These are phyloP conservation scores for Lasius fuliginosus DNA, from an alignment of 2,888 invertebrate species.

Conservation along the genomic window DNA sequence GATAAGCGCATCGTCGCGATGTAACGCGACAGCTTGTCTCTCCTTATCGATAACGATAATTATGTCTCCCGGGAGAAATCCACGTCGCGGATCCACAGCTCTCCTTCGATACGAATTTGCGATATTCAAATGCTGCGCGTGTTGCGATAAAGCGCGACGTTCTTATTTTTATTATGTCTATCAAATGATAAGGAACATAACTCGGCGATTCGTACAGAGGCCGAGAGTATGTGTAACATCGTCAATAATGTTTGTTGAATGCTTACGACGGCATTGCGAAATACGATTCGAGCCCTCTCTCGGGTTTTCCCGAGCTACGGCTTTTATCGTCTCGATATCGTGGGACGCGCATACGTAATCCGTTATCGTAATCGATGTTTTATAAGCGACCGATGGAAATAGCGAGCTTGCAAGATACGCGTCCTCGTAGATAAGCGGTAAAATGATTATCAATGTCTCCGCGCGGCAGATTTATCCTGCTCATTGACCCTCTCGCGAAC, in stretches of 20 bases:
- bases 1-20: constrained; percentile 34
- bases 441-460: constrained; percentile 50
- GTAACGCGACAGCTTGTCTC: neutral
- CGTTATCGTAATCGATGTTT: constrained; percentile 71
- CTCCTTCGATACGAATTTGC: neutral
- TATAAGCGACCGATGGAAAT: constrained; percentile 53
- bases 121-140: constrained; percentile 25
- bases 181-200: constrained; percentile 16
- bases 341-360: constrained; percentile 46
- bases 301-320: constrained; percentile 39
- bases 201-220: neutral
- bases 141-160: neutral
- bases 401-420: constrained; percentile 22
- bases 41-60: constrained; percentile 42
- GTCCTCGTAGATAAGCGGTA: constrained; percentile 38
- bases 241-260: constrained; percentile 11
- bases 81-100: neutral
- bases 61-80: constrained; percentile 19
- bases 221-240: neutral
- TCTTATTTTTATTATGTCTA: constrained; percentile 17
- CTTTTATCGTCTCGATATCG: constrained; percentile 65
- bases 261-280: constrained; percentile 59
- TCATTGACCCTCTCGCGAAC: constrained; percentile 21
- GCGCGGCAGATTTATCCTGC: constrained; percentile 40
- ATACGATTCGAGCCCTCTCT: constrained; percentile 67